Evolutionary conservation across 2,797 vertebrate species (phyloP).

Genomic region (Pangasius mekongensis): DNA sequence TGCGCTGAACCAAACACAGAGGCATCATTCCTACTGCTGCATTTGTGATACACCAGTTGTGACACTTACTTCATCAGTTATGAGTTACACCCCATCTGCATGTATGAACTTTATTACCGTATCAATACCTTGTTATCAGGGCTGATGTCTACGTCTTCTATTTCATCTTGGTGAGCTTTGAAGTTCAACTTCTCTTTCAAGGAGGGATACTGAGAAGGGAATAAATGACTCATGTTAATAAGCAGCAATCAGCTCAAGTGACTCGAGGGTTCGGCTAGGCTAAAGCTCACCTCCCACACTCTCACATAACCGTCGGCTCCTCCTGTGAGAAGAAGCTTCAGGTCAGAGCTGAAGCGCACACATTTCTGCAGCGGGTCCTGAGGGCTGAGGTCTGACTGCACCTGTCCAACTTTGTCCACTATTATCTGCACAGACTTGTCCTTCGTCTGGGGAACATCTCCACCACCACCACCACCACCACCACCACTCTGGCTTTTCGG

Average conservation of each 20-base stretch:
- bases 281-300: slow-evolving; percentile 86
- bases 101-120: slow-evolving; percentile 18
- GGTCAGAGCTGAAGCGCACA: slow-evolving; percentile 84
- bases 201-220: slow-evolving; percentile 82
- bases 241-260: slow-evolving; percentile 27
- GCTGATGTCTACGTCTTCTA: slow-evolving; percentile 88
- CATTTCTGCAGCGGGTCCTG: slow-evolving; percentile 89
- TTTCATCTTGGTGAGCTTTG: slow-evolving; percentile 88
- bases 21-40: neutral
- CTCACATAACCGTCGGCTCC: slow-evolving; percentile 87
- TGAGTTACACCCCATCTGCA: slow-evolving; percentile 3
- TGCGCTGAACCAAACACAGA: slow-evolving; percentile 64
- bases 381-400: slow-evolving; percentile 86
- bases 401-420: slow-evolving; percentile 77
- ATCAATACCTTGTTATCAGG: slow-evolving; percentile 85
- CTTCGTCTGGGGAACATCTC: slow-evolving; percentile 57
- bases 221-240: slow-evolving; percentile 26
- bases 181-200: slow-evolving; percentile 88
- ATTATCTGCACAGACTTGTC: slow-evolving; percentile 71
- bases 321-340: slow-evolving; percentile 84
- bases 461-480: slow-evolving; percentile 59
- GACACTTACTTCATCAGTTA: slow-evolving; percentile 1
- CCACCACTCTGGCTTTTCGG: slow-evolving; percentile 63
- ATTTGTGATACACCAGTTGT: neutral
- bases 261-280: neutral